Evolutionary conservation across 2,797 vertebrate genomes (phyloP).

Genomic region (Caiman crocodilus): DNA sequence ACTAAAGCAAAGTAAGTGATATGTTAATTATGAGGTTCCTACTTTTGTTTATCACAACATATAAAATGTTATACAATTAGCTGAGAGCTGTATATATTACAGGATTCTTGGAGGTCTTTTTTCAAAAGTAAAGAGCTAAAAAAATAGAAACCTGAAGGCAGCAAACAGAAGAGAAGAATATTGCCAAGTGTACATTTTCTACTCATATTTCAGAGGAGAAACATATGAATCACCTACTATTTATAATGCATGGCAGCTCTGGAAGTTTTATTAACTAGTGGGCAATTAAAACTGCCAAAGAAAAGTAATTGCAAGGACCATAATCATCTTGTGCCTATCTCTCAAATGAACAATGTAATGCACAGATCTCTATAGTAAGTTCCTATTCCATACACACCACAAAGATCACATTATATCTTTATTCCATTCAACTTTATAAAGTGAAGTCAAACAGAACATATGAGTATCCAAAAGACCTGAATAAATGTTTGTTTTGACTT

Average conservation of each 20-base stretch:
- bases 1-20: neutral
- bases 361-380: neutral
- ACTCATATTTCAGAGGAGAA: neutral
- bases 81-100: neutral
- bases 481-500: neutral
- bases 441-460: neutral
- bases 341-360: neutral
- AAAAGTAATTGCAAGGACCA: neutral
- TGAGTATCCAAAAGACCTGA: neutral
- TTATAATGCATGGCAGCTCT: neutral
- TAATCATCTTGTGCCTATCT: neutral
- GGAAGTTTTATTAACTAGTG: neutral
- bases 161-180: neutral
- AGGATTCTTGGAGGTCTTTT: neutral
- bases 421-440: neutral
- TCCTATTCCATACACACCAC: neutral
- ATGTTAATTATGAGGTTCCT: conserved; percentile 12
- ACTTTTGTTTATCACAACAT: neutral
- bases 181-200: neutral
- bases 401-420: neutral
- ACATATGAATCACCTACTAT: neutral
- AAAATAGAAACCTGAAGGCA: conserved; percentile 6
- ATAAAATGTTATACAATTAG: neutral
- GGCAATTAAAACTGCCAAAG: neutral
- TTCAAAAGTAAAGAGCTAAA: neutral